Base-by-base conservation (phyloP, 1,140 invertebrate species). In the Zaprionus africanus region DNA sequence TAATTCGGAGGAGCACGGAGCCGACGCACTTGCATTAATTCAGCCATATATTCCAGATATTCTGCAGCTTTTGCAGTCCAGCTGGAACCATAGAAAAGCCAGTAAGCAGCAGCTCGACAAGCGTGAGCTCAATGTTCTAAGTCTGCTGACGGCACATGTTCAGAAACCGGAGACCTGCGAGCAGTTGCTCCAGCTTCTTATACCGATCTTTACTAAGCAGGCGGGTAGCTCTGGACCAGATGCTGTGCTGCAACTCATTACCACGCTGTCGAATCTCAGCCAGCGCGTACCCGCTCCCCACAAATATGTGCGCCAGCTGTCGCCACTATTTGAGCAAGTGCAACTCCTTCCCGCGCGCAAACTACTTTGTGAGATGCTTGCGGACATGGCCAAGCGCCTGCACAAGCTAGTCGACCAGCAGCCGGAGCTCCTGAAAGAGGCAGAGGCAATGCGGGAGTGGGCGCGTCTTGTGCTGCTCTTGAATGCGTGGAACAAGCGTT, bases 401-500 rank as follows among this genome's bases (percentile, higher is more conserved):
- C 86, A 71, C 59, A 91, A 81, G 43, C 78, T 86, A 64, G 64
- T 76, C 11, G 81, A 84, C 9, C 49, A 70, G 19, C 49, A 68
- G 11, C 22, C 38, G 0, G 59, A 77, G 5, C 56, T 83, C 0
- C 17, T 41, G 0, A 5, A 13, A 0, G 46, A 38, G 1, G 59
- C 79, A 2, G 53, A 46, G 2, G 57, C 60, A 1, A 4, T 92
- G 1, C 79, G 93, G 61, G 86, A 94, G 38, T 92, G 94, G 43
- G 93, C 94, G 5, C 80, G 94, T 5, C 73, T 96, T 6, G 92
- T 97, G 6, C 84, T 82, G 5, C 94, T 96, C 82, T 93, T 99
- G 38, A 99, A 99, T 93, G 95, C 98, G 0, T 99, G 95, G 94
- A 96, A 99, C 93, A 93, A 94, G 22, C 95, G 95, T 64, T 97